Conservation (phyloP, 2,113 vertebrate genomes). For the Ceyx margarethae region DNA sequence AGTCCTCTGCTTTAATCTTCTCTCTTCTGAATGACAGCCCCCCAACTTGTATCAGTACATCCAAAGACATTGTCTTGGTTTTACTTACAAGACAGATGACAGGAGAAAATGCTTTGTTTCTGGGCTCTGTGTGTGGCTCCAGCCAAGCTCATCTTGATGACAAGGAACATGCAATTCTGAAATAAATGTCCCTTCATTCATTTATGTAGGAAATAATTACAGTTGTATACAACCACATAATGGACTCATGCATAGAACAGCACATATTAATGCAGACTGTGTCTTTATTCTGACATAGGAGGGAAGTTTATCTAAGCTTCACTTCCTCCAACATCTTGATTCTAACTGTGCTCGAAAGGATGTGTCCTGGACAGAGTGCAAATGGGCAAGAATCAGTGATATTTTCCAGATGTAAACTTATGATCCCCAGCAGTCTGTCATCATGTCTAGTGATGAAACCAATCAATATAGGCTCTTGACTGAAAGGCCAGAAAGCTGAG, state of each 20-base stretch:
- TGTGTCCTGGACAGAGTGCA: neutral
- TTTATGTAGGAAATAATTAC: constrained; percentile 7
- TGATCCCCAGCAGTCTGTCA: neutral
- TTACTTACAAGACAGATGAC: neutral
- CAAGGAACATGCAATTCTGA: neutral
- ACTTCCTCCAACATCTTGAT: neutral
- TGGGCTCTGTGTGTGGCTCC: neutral
- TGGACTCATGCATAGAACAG: neutral
- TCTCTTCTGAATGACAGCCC: neutral
- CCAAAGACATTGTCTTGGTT: neutral
- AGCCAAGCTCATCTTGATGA: neutral
- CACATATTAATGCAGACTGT: neutral
- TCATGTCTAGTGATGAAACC: neutral
- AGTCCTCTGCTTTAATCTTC: neutral
- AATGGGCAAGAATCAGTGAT: neutral
- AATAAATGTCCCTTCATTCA: neutral
- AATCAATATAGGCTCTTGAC: neutral
- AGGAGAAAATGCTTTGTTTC: neutral
- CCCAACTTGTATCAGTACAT: neutral
- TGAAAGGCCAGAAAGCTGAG: neutral
- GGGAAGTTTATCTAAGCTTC: neutral
- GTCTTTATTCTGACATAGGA: neutral
- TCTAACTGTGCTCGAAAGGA: neutral
- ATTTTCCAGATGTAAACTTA: neutral
- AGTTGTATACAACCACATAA: neutral